These are phyloP conservation scores for Myiotriccus ornatus DNA, from an alignment of 2,797 vertebrate genomes.

Conservation along the genomic window DNA sequence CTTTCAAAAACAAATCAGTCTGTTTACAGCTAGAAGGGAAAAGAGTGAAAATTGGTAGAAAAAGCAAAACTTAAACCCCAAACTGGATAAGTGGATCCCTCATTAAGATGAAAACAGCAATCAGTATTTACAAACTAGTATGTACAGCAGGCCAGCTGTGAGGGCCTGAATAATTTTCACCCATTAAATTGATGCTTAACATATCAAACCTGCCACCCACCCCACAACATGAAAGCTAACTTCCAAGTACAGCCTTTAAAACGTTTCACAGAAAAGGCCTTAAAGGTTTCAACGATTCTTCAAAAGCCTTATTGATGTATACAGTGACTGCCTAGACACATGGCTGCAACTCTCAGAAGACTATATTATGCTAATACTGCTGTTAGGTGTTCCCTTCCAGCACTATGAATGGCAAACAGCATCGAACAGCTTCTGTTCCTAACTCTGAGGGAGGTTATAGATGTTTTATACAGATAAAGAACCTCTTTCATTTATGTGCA, in stretches of 20 bases:
- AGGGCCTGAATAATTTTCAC: not conserved
- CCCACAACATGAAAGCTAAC: not conserved
- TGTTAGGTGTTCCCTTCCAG: not conserved
- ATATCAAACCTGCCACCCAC: not conserved
- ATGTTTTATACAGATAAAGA: not conserved
- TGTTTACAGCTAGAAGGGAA: not conserved
- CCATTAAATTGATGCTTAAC: not conserved
- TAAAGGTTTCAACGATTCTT: not conserved
- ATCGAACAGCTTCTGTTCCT: not conserved
- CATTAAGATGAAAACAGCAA: slow-evolving; percentile 21
- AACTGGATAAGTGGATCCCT: not conserved
- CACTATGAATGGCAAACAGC: not conserved
- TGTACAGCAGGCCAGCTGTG: not conserved
- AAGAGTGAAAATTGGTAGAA: not conserved
- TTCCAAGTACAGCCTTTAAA: slow-evolving; percentile 4
- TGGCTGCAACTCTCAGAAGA: not conserved
- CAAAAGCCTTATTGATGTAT: slow-evolving; percentile 5
- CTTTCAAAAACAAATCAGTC: not conserved
- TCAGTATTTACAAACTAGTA: not conserved
- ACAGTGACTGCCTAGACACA: not conserved
- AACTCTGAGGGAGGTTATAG: not conserved
- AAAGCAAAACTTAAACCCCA: slow-evolving; percentile 3
- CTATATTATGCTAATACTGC: not conserved
- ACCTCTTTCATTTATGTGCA: not conserved
- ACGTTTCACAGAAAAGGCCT: not conserved